A percentile compares a stretch with the other conserved stretches of the same genome.
Evolutionary conservation across 2,113 vertebrate species (phyloP).

Genomic region (Tragulus kanchil): DNA sequence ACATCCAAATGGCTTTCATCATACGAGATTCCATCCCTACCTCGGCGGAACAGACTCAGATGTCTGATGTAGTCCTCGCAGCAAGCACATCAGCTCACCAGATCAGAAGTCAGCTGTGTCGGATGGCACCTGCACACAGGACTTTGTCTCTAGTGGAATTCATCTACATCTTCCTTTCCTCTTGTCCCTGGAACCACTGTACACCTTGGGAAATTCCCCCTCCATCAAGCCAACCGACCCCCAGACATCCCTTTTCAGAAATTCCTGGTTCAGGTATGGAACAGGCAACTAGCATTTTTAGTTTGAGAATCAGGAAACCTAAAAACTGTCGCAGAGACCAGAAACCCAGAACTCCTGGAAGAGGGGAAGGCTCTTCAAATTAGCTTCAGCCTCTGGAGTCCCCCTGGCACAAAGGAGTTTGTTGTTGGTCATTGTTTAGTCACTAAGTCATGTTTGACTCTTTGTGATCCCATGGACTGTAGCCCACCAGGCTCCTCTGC

Average conservation of each 20-base stretch:
- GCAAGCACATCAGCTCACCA: neutral
- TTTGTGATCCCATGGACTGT: too few relatives aligned
- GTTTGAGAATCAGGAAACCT: neutral
- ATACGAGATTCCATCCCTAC: neutral
- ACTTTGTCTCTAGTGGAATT: neutral
- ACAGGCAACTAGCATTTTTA: neutral
- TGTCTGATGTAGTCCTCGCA: neutral
- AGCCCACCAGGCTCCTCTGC: too few relatives aligned
- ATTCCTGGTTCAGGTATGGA: neutral
- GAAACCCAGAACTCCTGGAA: neutral
- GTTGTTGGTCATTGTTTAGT: too few relatives aligned
- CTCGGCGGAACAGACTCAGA: neutral
- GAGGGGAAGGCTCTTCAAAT: neutral
- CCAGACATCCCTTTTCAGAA: neutral
- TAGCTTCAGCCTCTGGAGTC: neutral
- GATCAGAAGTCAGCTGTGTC: neutral
- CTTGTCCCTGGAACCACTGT: neutral
- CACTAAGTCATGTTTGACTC: too few relatives aligned
- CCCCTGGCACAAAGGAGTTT: too few relatives aligned
- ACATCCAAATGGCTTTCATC: neutral
- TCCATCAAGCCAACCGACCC: neutral
- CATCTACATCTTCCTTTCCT: neutral
- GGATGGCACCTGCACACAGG: too few relatives aligned
- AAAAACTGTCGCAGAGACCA: neutral
- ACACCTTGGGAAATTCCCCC: neutral